Conservation (phyloP, 2,113 vertebrate species). For the Bujurquina vittata region DNA sequence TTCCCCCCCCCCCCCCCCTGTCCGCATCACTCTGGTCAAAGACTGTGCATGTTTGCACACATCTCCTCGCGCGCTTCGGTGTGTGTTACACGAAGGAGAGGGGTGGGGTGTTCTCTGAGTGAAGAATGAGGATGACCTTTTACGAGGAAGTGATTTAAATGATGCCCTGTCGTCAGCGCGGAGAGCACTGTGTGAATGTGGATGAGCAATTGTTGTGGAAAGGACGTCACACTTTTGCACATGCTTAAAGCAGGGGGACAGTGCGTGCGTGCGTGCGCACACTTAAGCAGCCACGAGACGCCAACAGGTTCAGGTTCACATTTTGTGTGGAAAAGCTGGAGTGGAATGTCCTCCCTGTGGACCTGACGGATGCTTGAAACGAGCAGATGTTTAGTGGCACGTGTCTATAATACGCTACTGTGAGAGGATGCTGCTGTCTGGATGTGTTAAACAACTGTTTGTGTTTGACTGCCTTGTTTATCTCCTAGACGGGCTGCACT, state of each 20-base stretch:
- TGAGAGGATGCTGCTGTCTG: conserved; percentile 51
- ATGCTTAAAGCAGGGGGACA: conserved; percentile 1
- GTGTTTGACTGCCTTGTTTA: conserved; percentile 56
- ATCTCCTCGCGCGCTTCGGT: neutral
- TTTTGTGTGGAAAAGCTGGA: conserved; percentile 14
- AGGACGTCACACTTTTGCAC: conserved; percentile 51
- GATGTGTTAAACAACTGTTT: conserved; percentile 62
- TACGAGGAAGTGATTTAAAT: conserved; percentile 69
- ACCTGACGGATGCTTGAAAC: conserved; percentile 34
- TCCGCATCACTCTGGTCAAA: conserved; percentile 39
- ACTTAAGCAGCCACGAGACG: neutral
- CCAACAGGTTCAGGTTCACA: conserved; percentile 38
- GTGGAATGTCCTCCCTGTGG: conserved; percentile 29
- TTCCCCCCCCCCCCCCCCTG: too few relatives aligned
- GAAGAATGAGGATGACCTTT: conserved; percentile 76
- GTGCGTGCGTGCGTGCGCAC: neutral
- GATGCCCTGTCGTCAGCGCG: conserved; percentile 65
- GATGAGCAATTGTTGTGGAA: conserved; percentile 61
- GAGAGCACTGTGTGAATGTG: conserved; percentile 57
- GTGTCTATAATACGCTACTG: conserved; percentile 2
- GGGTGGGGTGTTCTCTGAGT: conserved; percentile 36
- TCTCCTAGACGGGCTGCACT: conserved; percentile 34
- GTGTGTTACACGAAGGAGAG: conserved; percentile 2
- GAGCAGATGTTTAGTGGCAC: conserved; percentile 54
- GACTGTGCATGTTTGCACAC: conserved; percentile 1